A percentile compares a stretch with the other conserved stretches of the same genome.
These are phyloP conservation scores for Linyphia triangularis DNA, from an alignment of 2,888 invertebrate species.

Conservation along the genomic window DNA sequence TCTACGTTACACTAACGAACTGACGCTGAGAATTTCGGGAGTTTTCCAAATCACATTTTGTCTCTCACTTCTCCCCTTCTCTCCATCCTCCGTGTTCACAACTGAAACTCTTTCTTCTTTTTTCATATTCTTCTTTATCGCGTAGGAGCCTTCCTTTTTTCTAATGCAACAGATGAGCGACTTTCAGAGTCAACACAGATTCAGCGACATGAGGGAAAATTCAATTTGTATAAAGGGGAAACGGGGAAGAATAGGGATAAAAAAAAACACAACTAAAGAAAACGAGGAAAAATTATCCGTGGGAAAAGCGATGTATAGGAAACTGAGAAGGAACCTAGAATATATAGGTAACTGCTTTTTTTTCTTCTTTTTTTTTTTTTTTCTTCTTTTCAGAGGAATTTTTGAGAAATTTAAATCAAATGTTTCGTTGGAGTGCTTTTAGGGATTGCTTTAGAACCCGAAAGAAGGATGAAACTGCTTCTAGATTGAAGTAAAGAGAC, in stretches of 20 bases:
- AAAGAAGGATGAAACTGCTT: slow-evolving; percentile 11
- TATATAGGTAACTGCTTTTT: background rate
- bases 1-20: slow-evolving; percentile 56
- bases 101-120: slow-evolving; percentile 6
- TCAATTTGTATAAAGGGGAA: slow-evolving; percentile 63
- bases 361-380: too few relatives aligned
- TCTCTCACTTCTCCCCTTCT: slow-evolving; percentile 27
- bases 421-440: slow-evolving; percentile 39
- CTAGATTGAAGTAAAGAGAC: background rate
- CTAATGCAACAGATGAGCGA: slow-evolving; percentile 67
- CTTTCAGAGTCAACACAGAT: slow-evolving; percentile 62
- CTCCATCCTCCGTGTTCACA: slow-evolving; percentile 12
- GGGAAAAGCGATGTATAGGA: slow-evolving; percentile 41
- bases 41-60: slow-evolving; percentile 62
- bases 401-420: slow-evolving; percentile 57
- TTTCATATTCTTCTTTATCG: slow-evolving; percentile 2
- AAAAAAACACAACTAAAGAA: background rate
- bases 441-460: slow-evolving; percentile 31
- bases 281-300: slow-evolving; percentile 58
- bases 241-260: slow-evolving; percentile 2
- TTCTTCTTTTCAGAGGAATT: slow-evolving; percentile 8
- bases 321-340: background rate
- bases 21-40: slow-evolving; percentile 35
- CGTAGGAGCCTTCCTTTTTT: slow-evolving; percentile 4
- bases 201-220: slow-evolving; percentile 47